Conservation (phyloP, 2,113 vertebrate genomes). For the Chrysemys picta region DNA sequence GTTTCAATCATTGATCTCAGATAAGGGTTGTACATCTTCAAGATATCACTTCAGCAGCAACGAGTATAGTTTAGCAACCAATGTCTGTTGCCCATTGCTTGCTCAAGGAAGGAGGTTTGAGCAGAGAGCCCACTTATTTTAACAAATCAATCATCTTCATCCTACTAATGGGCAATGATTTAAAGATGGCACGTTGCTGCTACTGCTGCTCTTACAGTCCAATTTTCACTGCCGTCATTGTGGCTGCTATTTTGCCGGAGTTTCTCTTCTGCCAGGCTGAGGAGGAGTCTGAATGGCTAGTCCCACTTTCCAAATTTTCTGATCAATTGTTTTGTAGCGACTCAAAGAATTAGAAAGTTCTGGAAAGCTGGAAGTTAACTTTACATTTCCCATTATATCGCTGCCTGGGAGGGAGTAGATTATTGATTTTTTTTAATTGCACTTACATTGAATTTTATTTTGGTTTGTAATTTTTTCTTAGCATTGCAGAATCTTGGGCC, state of each 20-base stretch:
- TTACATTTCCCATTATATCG: neutral
- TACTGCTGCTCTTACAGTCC: neutral
- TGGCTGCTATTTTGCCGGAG: neutral
- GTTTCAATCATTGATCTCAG: neutral
- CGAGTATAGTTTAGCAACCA: too few relatives aligned
- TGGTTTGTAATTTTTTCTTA: neutral
- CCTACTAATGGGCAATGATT: neutral
- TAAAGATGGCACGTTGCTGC: neutral
- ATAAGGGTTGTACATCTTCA: neutral
- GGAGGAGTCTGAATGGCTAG: neutral
- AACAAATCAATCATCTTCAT: neutral
- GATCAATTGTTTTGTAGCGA: neutral
- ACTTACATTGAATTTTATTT: neutral
- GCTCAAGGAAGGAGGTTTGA: neutral
- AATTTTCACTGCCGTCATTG: neutral
- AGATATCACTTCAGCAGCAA: neutral
- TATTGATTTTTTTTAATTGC: accelerated
- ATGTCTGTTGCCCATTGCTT: too few relatives aligned
- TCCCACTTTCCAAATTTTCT: neutral
- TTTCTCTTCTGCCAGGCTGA: neutral
- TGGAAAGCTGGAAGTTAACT: neutral
- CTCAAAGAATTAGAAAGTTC: neutral
- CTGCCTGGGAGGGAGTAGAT: accelerated
- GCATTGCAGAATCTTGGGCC: neutral
- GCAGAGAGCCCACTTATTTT: neutral